Base-by-base conservation (phyloP, 2,888 invertebrate genomes). In the Megaustenia siamemsis region DNA sequence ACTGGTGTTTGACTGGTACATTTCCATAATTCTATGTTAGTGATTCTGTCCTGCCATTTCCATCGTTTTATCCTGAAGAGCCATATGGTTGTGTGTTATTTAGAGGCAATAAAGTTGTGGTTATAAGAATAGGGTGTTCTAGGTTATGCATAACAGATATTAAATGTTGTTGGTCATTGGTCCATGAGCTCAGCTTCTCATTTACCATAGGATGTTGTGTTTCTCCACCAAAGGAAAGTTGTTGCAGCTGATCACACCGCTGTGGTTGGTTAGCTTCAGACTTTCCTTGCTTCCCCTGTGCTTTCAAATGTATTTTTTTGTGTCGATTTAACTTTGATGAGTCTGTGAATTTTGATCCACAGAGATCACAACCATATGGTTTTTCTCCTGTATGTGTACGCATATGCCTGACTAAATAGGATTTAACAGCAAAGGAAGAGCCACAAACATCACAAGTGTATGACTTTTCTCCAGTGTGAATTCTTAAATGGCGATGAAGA, bases 401-500 rank as follows among this genome's bases (percentile, higher is more conserved):
- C 63, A 73, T 79, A 38, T 84, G 84, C 35, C 80, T 45, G 28
- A 73, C 66, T 6, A 84, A 53, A 49, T 84, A 84, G 12, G 73
- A 71, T 56, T 80, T 84, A 1, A 84, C 84, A 28, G 84, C 79
- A 63, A 86, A 86, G 0, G 85, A 79, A 0, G 86, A 71, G 6
- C 82, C 83, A 68, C 86, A 86, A 10, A 86, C 78, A n/a, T 85
- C 73, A 77, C 86, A 86, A 4, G 63, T 82, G 71, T 85, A 86
- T 12, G 83, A 80, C 40, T 86, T 86, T 53, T 86, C 86, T 15
- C 83, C 86, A 0, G 85, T 83, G 71, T 86, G 86, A 40, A 77
- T 83, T 49, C 81, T 60, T 77, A 69, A 79, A 77, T 86, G 86
- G 28, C 83, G 79, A 24, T 81, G 81, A 24, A 86, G 79, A 18